Evolutionary conservation across 2,113 vertebrate species (phyloP), one percentile per base, ranked within the genome.

Genomic region (Indri indri): DNA sequence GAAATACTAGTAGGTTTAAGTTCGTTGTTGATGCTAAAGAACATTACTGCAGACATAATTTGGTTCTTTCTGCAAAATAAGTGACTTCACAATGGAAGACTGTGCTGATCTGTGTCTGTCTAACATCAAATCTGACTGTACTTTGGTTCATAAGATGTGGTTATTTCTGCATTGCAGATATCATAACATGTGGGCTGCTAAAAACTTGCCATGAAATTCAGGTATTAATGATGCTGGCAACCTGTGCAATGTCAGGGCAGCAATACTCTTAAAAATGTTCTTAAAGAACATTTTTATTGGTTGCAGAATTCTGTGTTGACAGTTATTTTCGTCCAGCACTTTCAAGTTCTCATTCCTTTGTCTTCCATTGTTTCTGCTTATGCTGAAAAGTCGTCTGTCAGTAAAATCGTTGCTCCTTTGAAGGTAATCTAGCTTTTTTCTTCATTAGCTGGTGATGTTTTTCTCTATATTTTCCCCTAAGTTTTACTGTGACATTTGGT

Each of bases 101-200:
- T 0, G 99, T 99, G 95, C 99, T 99, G 73, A 97, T 99, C 99
- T 27, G 3, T 93, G 96, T 89, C 99, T 98, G 95, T 99, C 98
- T 97, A 99, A 97, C 99, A 65, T 99, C 99, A 1, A 99, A 99
- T 3, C 99, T 99, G 27, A 99, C 98, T 97, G 99, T 99, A 30
- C 98, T 99, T 70, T 99, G 98, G 94, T 99, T 99, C 99, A 99
- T 99, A 57, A 99, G 99, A 65, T 99, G 99, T 5, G 99, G 99
- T 50, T 99, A 99, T 91, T 99, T 99, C 98, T 99, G 98, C 99
- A 99, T 99, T 16, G 99, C 99, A 45, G 99, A 99, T 13, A 99
- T 99, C n/a, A 98, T 99, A 57, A 99, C 99, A 0, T 99, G 99
- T 34, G 99, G 99, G 95, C 99, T 99, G 79, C 99, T 99, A 81